Evolutionary conservation across 2,888 invertebrate genomes (phyloP), one percentile per base, ranked within the genome.

Genomic region (Lacanobia oleracea): DNA sequence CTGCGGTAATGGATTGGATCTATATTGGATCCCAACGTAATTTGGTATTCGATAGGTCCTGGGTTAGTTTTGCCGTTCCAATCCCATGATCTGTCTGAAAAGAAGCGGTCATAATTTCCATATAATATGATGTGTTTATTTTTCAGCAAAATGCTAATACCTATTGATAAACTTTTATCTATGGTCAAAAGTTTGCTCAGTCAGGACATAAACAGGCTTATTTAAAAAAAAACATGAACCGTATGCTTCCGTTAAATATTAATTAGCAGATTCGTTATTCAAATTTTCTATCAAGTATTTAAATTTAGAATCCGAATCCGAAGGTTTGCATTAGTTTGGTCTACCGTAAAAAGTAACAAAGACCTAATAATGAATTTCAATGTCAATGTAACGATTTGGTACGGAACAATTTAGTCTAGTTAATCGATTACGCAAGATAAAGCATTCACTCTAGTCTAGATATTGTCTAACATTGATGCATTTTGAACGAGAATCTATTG

Each of bases 1-100:
- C 40, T 27, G 37, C n/a, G 40, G 53, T 75, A 75, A 60, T 60
- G 51, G 75, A 75, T 60, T 75, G 40, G 23, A 18, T 64, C 12
- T 12, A 14, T 14, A 12, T 43, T 43, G 43, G 43, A 43, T 43
- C 21, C 16, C 5, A 50, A 40, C 56, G 48, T 33, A 14, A 45
- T 74, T 74, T 59, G 21, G 14, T 64, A 37, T 65, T 45, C 59
- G 18, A 45, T 65, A 14, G 27, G 45, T 27, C 18, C 8, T 48
- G 14, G 14, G 2, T n/a, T 3, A 27, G 16, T 45, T 45, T 27
- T 1, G 9, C 12, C 8, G 16, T 12, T 45, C 12, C 6, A n/a
- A 27, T 53, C 0, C 6, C 37, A 9, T 12, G n/a, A 53, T 72
- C 6, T 14, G 21, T 43, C 4, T 5, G 14, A 14, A 33, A 33